Evolutionary conservation across 2,113 vertebrate species (phyloP).

Genomic region (Chitala chitala): DNA sequence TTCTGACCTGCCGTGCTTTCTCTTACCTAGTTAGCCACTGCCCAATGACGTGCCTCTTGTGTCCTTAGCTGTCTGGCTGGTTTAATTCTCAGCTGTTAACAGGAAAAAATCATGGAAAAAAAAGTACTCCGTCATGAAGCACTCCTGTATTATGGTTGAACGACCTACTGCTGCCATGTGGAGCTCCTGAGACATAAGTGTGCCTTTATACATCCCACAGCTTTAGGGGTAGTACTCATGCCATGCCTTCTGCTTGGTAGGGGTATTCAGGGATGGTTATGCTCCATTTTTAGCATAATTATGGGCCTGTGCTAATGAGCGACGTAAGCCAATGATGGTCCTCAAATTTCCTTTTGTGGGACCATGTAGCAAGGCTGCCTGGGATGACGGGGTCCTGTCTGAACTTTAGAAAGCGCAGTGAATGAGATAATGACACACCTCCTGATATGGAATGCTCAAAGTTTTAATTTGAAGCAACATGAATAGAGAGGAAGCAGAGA

Average conservation of each 20-base stretch:
- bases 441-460: background rate
- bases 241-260: slow-evolving; percentile 19
- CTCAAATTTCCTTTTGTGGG: slow-evolving; percentile 15
- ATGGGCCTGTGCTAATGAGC: slow-evolving; percentile 31
- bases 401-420: background rate
- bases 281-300: slow-evolving; percentile 25
- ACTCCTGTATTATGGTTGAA: too few species aligned
- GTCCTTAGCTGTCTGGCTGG: too few species aligned
- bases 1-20: too few species aligned
- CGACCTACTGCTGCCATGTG: too few species aligned
- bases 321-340: slow-evolving; percentile 22
- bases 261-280: background rate
- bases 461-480: background rate
- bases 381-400: background rate
- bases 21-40: too few species aligned
- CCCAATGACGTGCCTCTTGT: too few species aligned
- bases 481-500: too few species aligned
- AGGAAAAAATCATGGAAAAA: too few species aligned
- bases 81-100: too few species aligned
- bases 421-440: background rate
- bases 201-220: background rate
- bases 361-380: slow-evolving; percentile 4
- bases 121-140: too few species aligned
- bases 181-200: background rate
- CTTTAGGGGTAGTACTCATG: background rate